Evolutionary conservation across 2,797 vertebrate species (phyloP).

Genomic region (Potorous gilbertii): DNA sequence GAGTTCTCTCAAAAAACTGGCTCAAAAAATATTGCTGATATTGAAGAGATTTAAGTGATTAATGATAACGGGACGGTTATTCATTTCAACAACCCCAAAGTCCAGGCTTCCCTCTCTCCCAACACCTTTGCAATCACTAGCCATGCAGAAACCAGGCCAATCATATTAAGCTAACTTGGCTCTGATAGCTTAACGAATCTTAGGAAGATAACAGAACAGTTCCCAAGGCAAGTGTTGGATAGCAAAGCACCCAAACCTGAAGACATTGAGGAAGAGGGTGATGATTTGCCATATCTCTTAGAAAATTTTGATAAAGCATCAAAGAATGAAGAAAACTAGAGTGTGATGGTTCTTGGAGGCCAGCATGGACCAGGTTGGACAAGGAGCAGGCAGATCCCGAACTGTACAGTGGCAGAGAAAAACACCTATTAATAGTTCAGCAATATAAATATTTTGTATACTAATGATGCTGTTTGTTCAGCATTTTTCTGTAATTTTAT

Average conservation of each 20-base stretch:
- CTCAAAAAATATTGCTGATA: too few species aligned
- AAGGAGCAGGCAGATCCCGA: constrained; percentile 89
- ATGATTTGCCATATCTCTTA: constrained; percentile 98
- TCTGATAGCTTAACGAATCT: too few species aligned
- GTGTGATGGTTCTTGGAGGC: constrained; percentile 84
- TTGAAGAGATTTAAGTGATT: too few species aligned
- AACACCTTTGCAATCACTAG: too few species aligned
- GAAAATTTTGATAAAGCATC: constrained; percentile 98
- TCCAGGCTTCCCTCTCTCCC: too few species aligned
- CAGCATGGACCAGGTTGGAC: constrained; percentile 90
- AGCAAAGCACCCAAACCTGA: constrained; percentile 96
- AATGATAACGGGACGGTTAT: too few species aligned
- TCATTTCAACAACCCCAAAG: too few species aligned
- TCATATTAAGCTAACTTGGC: too few species aligned
- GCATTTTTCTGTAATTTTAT: constrained; percentile 90
- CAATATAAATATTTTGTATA: constrained; percentile 94
- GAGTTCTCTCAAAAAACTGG: too few species aligned
- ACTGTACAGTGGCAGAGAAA: constrained; percentile 88
- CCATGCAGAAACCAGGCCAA: too few species aligned
- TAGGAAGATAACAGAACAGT: too few species aligned
- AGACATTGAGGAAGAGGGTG: constrained; percentile 97
- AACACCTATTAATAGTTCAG: constrained; percentile 89
- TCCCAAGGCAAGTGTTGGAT: constrained; percentile 89
- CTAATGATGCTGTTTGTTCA: constrained; percentile 90
- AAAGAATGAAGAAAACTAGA: constrained; percentile 97